These are phyloP conservation scores for Nomia melanderi DNA, from an alignment of 1,140 invertebrate species.

Conservation along the genomic window DNA sequence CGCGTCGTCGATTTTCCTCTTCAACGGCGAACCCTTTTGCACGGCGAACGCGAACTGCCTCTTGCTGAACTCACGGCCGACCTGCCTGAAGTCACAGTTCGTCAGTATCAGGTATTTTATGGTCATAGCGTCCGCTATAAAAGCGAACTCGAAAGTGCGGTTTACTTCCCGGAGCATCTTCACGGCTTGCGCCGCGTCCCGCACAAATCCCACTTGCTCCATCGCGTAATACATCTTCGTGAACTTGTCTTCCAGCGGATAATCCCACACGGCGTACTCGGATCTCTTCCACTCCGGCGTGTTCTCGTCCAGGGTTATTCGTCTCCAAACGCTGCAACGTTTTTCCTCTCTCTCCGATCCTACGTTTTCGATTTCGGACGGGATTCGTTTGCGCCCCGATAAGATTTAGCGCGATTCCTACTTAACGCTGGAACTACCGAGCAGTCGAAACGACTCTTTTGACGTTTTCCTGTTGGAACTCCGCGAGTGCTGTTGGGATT, in stretches of 20 bases:
- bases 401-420: too few relatives aligned
- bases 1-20: constrained; percentile 93
- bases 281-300: constrained; percentile 91
- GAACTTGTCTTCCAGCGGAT: constrained; percentile 97
- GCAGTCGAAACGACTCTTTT: too few relatives aligned
- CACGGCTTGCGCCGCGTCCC: constrained; percentile 88
- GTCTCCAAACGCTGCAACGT: constrained; percentile 93
- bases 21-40: constrained; percentile 93
- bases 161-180: constrained; percentile 83
- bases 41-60: constrained; percentile 97
- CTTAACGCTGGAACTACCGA: too few relatives aligned
- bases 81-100: constrained; percentile 92
- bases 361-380: too few relatives aligned
- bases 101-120: constrained; percentile 91
- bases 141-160: constrained; percentile 91
- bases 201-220: constrained; percentile 91
- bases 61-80: constrained; percentile 95
- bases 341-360: not conserved
- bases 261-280: constrained; percentile 97
- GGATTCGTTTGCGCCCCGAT: too few relatives aligned
- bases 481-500: too few relatives aligned
- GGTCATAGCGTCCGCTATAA: constrained; percentile 94
- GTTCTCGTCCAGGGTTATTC: constrained; percentile 95
- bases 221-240: constrained; percentile 98
- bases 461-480: too few relatives aligned